A percentile compares a stretch with the other conserved stretches of the same genome.
These are phyloP conservation scores for Zaprionus vittiger DNA, from an alignment of 1,140 invertebrate genomes.

Conservation along the genomic window DNA sequence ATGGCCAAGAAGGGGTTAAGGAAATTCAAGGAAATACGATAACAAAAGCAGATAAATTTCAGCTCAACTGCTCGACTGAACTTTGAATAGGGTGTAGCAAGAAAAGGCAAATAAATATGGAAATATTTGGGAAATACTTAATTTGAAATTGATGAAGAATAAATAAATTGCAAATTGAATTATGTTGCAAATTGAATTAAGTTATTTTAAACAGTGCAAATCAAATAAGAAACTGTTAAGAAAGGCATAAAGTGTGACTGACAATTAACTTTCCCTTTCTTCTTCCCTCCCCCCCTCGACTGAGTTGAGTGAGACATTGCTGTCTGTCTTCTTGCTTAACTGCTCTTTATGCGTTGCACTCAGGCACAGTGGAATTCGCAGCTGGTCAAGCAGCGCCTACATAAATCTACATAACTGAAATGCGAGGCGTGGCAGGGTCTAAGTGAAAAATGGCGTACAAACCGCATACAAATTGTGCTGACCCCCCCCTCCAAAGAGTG, in stretches of 20 bases:
- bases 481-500: conserved; percentile 25
- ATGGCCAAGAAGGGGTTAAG: conserved; percentile 1
- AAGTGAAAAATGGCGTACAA: conserved; percentile 80
- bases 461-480: conserved; percentile 77
- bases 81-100: background rate
- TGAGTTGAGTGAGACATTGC: background rate
- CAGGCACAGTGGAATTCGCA: conserved; percentile 33
- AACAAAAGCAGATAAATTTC: conserved; percentile 4
- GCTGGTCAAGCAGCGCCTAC: conserved; percentile 13
- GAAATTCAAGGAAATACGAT: background rate
- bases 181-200: background rate
- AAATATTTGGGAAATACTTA: background rate
- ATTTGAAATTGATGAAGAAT: background rate
- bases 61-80: background rate
- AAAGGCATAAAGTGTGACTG: no score
- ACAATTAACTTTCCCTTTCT: no score
- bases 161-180: background rate
- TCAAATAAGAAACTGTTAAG: no score
- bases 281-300: background rate
- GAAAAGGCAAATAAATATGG: background rate
- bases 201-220: background rate
- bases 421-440: conserved; percentile 44
- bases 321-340: background rate
- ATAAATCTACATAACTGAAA: conserved; percentile 75
- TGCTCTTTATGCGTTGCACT: conserved; percentile 1